Base-by-base conservation (phyloP, 2,888 invertebrate genomes). In the Latrodectus elegans region DNA sequence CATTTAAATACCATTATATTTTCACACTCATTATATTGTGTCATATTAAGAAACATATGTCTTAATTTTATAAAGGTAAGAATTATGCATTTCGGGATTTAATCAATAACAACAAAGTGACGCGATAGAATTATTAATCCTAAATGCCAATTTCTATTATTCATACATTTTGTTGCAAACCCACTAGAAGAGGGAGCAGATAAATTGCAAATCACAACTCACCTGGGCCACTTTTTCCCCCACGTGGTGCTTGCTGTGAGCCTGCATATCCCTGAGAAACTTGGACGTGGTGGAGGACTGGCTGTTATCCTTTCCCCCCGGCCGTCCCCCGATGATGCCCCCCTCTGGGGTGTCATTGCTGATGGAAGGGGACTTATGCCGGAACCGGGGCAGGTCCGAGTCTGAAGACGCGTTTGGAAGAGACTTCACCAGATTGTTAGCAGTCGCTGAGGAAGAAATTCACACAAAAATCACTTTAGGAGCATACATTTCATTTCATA, bases 141-240 rank as follows among this genome's bases (percentile, higher is more conserved):
- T 38, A 1, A 6, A 38, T 38, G 6, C 38, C 38, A 38, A 22
- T 22, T 22, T 1, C 4, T 38, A 38, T 38, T 38, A 6, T 38
- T 4, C 38, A 1, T 6, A 38, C 38, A 38, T 38, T 38, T 38
- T 38, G 6, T 6, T 6, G 4, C 4, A 38, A 38, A 38, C 38
- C 0, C 6, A 38, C 4, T 4, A 2, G 38, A 38, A 6, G 38
- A 4, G 1, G 4, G 38, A 4, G 38, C 38, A 38, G 6, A 6
- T 38, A 38, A 38, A 38, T 38, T 38, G 4, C 6, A 38, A 38
- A 38, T 1, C 38, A 6, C 4, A n/a, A 17, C 95, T 94, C 92
- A 96, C 96, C 95, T 96, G 95, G 90, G 95, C 95, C 89, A 96
- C 95, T 93, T 95, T 96, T 92, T 95, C 95, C 80, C 95, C 95